These are phyloP conservation scores for Trichomycterus rosablanca DNA, from an alignment of 2,113 vertebrate species.

Conservation along the genomic window DNA sequence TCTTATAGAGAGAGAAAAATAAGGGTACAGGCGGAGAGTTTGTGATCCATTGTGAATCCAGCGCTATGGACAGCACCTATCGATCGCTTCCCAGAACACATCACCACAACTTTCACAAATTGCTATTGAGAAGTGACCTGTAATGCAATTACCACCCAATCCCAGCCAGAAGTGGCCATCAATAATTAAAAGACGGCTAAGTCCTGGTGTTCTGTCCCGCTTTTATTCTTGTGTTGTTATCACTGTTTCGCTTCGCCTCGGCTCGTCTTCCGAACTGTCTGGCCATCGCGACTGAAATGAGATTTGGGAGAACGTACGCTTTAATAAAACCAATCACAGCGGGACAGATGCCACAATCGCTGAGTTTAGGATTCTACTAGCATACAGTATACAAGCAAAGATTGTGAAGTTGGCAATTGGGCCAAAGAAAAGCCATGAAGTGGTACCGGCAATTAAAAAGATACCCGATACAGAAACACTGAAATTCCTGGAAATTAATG, in stretches of 20 bases:
- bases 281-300: constrained; percentile 45
- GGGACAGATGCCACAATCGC: constrained; percentile 39
- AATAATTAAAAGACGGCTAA: constrained; percentile 75
- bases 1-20: constrained; percentile 7
- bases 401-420: too few relatives aligned
- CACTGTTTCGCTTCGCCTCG: constrained; percentile 67
- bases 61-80: constrained; percentile 64
- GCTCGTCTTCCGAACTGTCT: too few relatives aligned
- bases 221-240: constrained; percentile 54
- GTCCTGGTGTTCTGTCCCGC: constrained; percentile 55
- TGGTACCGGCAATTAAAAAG: too few relatives aligned
- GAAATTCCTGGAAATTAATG: too few relatives aligned
- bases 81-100: constrained; percentile 69
- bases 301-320: constrained; percentile 54
- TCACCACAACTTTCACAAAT: constrained; percentile 76
- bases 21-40: constrained; percentile 8
- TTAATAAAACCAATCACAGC: constrained; percentile 51
- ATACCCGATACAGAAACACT: too few relatives aligned
- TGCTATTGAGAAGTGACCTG: constrained; percentile 80
- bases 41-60: constrained; percentile 45
- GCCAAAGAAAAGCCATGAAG: too few relatives aligned
- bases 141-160: constrained; percentile 77
- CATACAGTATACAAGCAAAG: too few relatives aligned
- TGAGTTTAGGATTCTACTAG: constrained; percentile 24
- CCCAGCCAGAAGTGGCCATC: constrained; percentile 66